Percentiles rank a stretch among this genome's conserved stretches.
Conservation (phyloP, 2,113 vertebrate species). For the Coturnix japonica region DNA sequence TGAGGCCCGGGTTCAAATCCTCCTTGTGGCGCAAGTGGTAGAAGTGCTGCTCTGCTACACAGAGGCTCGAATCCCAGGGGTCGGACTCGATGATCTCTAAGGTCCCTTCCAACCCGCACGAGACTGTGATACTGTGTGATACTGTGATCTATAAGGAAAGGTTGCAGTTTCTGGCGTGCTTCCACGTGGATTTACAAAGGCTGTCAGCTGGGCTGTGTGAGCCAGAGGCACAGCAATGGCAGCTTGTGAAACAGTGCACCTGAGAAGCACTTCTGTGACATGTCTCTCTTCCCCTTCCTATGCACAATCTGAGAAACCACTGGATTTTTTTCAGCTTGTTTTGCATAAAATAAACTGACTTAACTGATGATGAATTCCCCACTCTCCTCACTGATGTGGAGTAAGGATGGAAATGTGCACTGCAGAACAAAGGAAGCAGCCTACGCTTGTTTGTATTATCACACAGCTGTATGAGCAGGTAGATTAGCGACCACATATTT, state of each 20-base stretch:
- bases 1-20: too few relatives aligned
- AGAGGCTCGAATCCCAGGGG: too few relatives aligned
- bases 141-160: slow-evolving; percentile 7
- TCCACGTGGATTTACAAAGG: not conserved
- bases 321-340: not conserved
- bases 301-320: not conserved
- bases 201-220: slow-evolving; percentile 1
- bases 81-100: too few relatives aligned
- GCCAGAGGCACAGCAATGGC: slow-evolving; percentile 23
- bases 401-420: not conserved
- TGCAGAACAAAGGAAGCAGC: not conserved
- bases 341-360: slow-evolving; percentile 7
- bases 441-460: not conserved
- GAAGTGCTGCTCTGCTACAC: too few relatives aligned
- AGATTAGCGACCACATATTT: not conserved
- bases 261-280: slow-evolving; percentile 21
- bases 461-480: not conserved
- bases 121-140: too few relatives aligned
- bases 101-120: too few relatives aligned
- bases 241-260: slow-evolving; percentile 11
- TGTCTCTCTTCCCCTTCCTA: not conserved
- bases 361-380: not conserved
- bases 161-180: not conserved
- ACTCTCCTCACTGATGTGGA: not conserved
- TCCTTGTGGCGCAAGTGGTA: too few relatives aligned